Base-by-base conservation (phyloP, 2,888 invertebrate genomes). In the Branchellion lobata region DNA sequence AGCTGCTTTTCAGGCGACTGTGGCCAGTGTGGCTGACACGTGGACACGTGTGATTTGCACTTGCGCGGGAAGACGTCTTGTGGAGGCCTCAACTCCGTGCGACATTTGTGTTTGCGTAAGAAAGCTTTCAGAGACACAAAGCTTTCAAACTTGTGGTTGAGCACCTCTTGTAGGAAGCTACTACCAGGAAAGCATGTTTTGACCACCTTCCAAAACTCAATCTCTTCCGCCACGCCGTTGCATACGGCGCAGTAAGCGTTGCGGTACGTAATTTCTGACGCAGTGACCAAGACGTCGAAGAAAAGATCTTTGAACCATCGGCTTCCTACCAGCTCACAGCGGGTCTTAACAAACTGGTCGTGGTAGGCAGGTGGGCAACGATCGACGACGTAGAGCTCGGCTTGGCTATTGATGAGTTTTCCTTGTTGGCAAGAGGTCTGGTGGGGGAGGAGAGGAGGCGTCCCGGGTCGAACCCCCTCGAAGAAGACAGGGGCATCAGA, bases 191-290 rank as follows among this genome's bases (percentile, higher is more conserved):
- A 65, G n/a, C 80, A 78, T 31, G 24, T 75, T 5, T 68, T 57
- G 1, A 79, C 75, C 18, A 78, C 21, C 69, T 76, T 47, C 83
- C 82, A 82, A 61, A 81, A 82, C 27, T 78, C 61, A 0, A 81
- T 21, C 31, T 81, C 75, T 40, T 73, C 57, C 11, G 68, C 51
- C 11, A 40, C 51, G 29, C 82, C 84, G 74, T 84, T 81, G 77
- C 86, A 86, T 2, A 82, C 53, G 1, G 85, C 86, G 80, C 86
- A 86, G 80, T 83, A 83, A 73, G 82, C 80, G 77, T 85, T 85
- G 34, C 81, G 81, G 81, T 84, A 85, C 24, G 83, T 78, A 8
- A 83, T 51, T 2, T 78, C 82, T n/a, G 34, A 53, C 1, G 83
- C 83, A 14, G 81, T 80, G 53, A 85, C 85, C 1, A 84, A 84